Evolutionary conservation across 1,140 invertebrate species (phyloP), one percentile per base, ranked within the genome.

Genomic region (Drosophila busckii): DNA sequence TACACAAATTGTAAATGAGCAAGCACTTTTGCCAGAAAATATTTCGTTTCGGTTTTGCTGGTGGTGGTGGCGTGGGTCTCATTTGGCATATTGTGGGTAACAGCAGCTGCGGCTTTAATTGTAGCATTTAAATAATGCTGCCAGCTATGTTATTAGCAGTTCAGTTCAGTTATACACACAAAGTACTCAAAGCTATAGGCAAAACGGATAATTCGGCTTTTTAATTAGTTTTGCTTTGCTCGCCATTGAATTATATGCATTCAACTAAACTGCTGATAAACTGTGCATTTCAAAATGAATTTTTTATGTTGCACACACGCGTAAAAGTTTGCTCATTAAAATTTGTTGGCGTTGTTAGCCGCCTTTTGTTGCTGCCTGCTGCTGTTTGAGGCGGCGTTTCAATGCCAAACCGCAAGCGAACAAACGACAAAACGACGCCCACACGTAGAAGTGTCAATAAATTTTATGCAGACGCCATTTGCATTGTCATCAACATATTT

Each of bases 381-480:
- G 41, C 66, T 41, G 31, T 75, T 37, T 26, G 9, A 29, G 29
- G 40, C 65, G 68, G 67, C 50, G 63, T 80, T 55, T 29, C 70
- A 78, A 71, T 78, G 71, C 68, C 71, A n/a, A 78, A 67, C 71
- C 73, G 53, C 73, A 78, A 73, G n/a, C n/a, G n/a, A n/a, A n/a
- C n/a, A n/a, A n/a, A n/a, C n/a, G 75, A 69, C 59, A 78, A 80
- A 80, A 73, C 73, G 53, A 13, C 15, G 15, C 28, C 17, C 31
- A 12, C 25, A 35, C 45, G 60, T 22, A 78, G n/a, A 78, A 82
- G 75, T 82, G 75, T 82, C 75, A 82, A 82, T 82, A 82, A 82
- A 82, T 82, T 82, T 82, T 66, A 75, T 82, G 75, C 75, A 82
- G 75, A 65, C 56, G 65, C 60, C 75, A 82, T 82, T 82, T 82